phyloP scores from a whole-genome alignment of 2,888 invertebrate genomes.

The Noctua pronuba region DNA sequence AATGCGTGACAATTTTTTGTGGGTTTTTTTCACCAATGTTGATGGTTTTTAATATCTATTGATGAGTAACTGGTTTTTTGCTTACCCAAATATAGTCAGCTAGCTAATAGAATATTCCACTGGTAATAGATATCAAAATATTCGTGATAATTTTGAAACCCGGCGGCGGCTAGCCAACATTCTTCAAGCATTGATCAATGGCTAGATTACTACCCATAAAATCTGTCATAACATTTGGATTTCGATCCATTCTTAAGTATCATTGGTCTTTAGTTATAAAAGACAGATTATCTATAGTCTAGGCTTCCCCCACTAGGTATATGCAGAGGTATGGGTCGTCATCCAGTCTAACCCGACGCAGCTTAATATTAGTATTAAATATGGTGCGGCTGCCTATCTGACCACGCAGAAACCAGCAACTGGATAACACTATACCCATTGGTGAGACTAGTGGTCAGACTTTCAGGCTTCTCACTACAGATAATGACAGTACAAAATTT shows the following conservation, averaged over 20 bases:
- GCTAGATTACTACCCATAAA: conserved; percentile 6
- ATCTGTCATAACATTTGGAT: conserved; percentile 6
- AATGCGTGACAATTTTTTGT: conserved; percentile 46
- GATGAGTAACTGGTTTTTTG: conserved; percentile 39
- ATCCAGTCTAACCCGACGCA: not conserved
- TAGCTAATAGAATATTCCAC: not conserved
- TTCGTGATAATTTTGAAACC: no score
- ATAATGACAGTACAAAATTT: not conserved
- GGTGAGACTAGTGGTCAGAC: not conserved
- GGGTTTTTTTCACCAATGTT: conserved; percentile 1
- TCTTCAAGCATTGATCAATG: conserved; percentile 7
- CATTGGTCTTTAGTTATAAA: not conserved
- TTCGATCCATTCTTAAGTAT: not conserved
- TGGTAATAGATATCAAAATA: not conserved
- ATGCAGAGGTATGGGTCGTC: not conserved
- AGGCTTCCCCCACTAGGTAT: not conserved
- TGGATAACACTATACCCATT: not conserved
- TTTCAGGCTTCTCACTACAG: not conserved
- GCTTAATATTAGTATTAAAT: not conserved
- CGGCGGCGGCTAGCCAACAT: not conserved
- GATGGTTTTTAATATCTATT: conserved; percentile 23
- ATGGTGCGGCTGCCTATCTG: not conserved
- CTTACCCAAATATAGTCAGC: not conserved
- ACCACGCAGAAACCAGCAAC: not conserved
- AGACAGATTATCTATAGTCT: not conserved